These are phyloP conservation scores for Cyanocitta stelleri DNA, from an alignment of 2,113 vertebrate species.

Conservation along the genomic window DNA sequence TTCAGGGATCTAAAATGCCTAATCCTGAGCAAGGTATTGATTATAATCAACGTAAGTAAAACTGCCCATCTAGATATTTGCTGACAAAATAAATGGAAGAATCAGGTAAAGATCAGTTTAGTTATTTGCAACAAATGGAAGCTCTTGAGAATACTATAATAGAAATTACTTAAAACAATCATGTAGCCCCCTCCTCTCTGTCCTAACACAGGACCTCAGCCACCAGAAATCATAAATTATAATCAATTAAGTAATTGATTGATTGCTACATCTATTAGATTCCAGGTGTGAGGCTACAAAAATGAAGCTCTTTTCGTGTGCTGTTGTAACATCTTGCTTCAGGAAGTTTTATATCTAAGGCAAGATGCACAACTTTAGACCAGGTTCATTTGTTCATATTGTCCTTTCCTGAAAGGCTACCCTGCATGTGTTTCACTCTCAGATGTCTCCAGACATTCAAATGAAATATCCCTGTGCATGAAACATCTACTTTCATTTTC, in stretches of 20 bases:
- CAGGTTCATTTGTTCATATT: background rate
- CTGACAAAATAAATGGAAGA: background rate
- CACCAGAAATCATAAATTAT: background rate
- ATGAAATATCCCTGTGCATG: background rate
- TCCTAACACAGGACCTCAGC: background rate
- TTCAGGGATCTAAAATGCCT: background rate
- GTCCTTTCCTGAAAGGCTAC: background rate
- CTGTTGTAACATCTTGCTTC: background rate
- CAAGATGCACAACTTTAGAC: background rate
- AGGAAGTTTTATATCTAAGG: background rate
- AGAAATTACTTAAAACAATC: background rate
- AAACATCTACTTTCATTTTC: background rate
- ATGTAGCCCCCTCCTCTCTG: background rate
- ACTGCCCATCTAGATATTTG: background rate
- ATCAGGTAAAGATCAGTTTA: background rate
- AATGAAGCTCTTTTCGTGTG: background rate
- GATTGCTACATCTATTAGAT: background rate
- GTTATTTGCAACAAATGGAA: background rate
- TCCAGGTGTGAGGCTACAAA: background rate
- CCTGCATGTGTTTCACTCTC: background rate
- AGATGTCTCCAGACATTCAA: background rate
- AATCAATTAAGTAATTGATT: background rate
- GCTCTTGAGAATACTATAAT: background rate
- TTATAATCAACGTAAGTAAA: background rate
- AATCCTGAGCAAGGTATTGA: background rate